Conservation (phyloP, 1,140 invertebrate species). For the Ooceraea biroi region DNA sequence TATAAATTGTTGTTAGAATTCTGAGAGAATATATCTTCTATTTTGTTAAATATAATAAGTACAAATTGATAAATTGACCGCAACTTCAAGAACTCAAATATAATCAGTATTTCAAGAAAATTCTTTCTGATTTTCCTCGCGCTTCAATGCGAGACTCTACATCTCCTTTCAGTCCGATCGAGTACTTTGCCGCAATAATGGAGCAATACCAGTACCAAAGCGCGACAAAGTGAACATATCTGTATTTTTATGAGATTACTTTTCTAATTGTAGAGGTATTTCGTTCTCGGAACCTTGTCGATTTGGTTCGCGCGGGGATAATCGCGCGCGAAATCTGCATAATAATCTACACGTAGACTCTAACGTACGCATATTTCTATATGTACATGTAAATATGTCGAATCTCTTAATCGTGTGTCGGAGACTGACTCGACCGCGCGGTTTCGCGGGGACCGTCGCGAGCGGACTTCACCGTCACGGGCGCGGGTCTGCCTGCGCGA, state of each 20-base stretch:
- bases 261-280: constrained; percentile 78
- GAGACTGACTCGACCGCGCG: constrained; percentile 55
- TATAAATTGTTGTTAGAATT: constrained; percentile 4
- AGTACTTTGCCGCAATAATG: constrained; percentile 64
- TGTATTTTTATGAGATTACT: constrained; percentile 84
- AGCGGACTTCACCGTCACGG: not conserved
- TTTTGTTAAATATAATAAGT: constrained; percentile 33
- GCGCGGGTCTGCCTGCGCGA: not conserved
- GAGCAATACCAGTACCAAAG: constrained; percentile 61
- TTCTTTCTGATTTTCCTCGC: not conserved
- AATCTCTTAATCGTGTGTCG: constrained; percentile 58
- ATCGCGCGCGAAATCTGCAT: constrained; percentile 74
- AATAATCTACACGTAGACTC: too few species aligned
- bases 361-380: constrained; percentile 58
- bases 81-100: not conserved
- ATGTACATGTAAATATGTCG: constrained; percentile 62
- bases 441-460: constrained; percentile 37
- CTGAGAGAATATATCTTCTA: not conserved
- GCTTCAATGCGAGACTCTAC: not conserved
- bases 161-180: constrained; percentile 15
- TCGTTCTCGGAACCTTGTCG: constrained; percentile 64
- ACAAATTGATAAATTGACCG: not conserved
- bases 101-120: not conserved
- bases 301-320: constrained; percentile 70
- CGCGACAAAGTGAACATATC: constrained; percentile 78